A percentile compares a stretch with the other conserved stretches of the same genome.
Evolutionary conservation across 2,797 vertebrate species (phyloP).

Genomic region (Chromobotia macracanthus): DNA sequence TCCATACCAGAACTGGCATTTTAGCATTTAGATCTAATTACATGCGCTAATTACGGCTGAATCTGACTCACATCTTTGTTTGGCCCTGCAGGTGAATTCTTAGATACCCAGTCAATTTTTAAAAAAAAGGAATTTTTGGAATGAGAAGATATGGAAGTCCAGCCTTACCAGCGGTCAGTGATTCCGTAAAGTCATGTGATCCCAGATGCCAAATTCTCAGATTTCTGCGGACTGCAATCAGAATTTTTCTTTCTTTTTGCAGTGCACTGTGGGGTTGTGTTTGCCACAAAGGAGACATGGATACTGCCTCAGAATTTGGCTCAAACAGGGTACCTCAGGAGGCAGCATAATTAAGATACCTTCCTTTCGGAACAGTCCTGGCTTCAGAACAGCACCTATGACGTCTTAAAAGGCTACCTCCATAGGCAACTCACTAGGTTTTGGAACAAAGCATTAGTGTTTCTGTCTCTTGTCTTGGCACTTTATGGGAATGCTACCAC

Average conservation of each 20-base stretch:
- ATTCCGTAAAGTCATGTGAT: slow-evolving; percentile 37
- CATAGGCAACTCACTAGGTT: background rate
- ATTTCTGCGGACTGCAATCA: background rate
- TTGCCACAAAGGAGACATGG: too few relatives aligned
- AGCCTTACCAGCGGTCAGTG: slow-evolving; percentile 7
- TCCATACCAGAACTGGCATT: slow-evolving; percentile 31
- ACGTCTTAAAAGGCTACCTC: background rate
- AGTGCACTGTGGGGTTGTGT: background rate
- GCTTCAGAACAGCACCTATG: background rate
- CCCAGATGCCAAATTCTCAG: slow-evolving; percentile 21
- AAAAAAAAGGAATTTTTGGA: background rate
- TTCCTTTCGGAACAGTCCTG: too few relatives aligned
- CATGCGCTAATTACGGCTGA: slow-evolving; percentile 39
- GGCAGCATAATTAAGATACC: too few relatives aligned
- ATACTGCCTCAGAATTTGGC: too few relatives aligned
- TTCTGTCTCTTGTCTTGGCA: background rate
- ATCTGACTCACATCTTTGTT: slow-evolving; percentile 40
- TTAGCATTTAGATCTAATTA: slow-evolving; percentile 34
- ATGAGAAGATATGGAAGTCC: background rate
- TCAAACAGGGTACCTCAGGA: too few relatives aligned
- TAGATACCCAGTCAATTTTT: slow-evolving; percentile 17
- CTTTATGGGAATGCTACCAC: background rate
- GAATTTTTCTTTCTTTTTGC: background rate
- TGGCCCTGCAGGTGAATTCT: slow-evolving; percentile 29
- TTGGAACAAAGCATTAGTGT: background rate